phyloP scores from a whole-genome alignment of 1,140 invertebrate genomes.

The Homalodisca vitripennis region DNA sequence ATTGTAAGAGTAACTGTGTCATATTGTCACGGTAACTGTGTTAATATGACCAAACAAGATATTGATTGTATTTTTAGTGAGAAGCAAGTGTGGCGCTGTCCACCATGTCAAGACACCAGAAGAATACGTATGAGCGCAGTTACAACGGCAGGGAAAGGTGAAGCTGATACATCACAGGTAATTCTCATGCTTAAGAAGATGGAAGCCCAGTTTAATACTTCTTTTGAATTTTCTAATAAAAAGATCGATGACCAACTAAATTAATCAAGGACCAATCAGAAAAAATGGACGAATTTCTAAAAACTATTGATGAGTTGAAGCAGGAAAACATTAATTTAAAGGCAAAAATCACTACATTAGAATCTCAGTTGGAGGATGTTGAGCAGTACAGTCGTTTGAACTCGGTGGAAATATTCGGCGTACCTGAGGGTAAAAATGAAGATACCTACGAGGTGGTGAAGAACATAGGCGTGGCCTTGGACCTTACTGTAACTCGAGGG shows the following conservation, averaged over 20 bases:
- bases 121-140: not conserved
- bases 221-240: not conserved
- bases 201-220: not conserved
- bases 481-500: not conserved
- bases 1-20: not conserved
- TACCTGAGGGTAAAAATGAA: slow-evolving; percentile 7
- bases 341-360: not conserved
- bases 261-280: not conserved
- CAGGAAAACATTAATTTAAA: not conserved
- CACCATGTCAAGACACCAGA: not conserved
- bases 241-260: slow-evolving; percentile 11
- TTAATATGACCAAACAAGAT: not conserved
- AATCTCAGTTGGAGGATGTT: not conserved
- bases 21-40: not conserved
- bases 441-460: slow-evolving; percentile 14
- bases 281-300: not conserved
- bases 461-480: not conserved
- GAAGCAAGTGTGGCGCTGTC: not conserved
- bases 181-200: not conserved
- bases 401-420: slow-evolving; percentile 14
- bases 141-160: not conserved
- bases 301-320: not conserved
- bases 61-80: not conserved
- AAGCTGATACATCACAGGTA: not conserved
- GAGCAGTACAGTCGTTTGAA: slow-evolving; percentile 2